Evolutionary conservation across 2,888 invertebrate species (phyloP).

Genomic region (Drosophila borborema): DNA sequence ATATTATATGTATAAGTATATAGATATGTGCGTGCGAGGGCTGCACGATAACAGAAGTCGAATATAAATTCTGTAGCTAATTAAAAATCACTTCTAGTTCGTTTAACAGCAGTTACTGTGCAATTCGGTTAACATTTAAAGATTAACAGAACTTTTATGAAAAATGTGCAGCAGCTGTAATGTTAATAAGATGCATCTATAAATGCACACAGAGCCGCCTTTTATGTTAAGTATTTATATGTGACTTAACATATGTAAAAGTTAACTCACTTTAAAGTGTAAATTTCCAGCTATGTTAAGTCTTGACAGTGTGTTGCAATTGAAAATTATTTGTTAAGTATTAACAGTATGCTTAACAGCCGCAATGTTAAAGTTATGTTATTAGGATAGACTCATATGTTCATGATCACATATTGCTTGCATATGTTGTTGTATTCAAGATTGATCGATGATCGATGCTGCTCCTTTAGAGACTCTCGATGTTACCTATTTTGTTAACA

Average conservation of each 20-base stretch:
- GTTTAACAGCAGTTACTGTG: neutral
- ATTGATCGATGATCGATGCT: neutral
- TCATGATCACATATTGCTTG: neutral
- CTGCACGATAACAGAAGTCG: conserved; percentile 13
- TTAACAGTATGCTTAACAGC: neutral
- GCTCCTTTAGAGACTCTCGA: neutral
- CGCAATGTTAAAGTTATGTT: neutral
- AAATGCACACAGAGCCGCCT: neutral
- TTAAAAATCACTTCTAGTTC: neutral
- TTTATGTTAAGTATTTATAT: no score
- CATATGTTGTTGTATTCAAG: neutral
- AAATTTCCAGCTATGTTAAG: neutral
- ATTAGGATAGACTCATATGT: neutral
- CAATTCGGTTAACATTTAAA: neutral
- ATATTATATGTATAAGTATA: neutral
- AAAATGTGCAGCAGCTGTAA: no score
- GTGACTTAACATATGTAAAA: conserved; percentile 1
- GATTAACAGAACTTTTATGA: neutral
- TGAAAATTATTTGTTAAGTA: neutral
- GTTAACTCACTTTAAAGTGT: neutral
- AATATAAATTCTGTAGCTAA: neutral
- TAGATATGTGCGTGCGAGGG: conserved; percentile 17
- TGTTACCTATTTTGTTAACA: no score
- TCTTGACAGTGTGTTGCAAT: neutral
- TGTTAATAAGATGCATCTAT: neutral